These are phyloP conservation scores for Amblyornis subalaris DNA, from an alignment of 2,113 vertebrate species.

Conservation along the genomic window DNA sequence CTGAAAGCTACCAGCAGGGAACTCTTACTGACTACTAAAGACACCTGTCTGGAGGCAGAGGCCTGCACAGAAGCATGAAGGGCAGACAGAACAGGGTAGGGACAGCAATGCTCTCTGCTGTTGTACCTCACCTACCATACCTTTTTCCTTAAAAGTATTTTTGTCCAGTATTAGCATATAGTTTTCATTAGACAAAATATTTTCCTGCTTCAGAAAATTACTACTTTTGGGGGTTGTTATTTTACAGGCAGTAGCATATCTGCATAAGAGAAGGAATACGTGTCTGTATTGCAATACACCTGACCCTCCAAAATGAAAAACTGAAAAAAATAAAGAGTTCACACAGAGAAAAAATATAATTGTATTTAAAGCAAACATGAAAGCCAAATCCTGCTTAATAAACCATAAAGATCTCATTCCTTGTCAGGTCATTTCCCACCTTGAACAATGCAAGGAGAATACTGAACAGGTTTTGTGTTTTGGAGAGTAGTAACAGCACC, in stretches of 20 bases:
- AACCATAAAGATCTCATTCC: background rate
- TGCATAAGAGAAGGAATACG: background rate
- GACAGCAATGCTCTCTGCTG: background rate
- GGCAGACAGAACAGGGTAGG: background rate
- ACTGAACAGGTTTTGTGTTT: background rate
- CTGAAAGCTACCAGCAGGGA: slow-evolving; percentile 63
- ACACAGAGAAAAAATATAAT: background rate
- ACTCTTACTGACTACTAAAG: background rate
- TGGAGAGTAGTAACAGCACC: background rate
- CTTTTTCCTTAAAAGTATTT: background rate
- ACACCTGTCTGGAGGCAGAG: slow-evolving; percentile 15
- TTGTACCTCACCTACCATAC: background rate
- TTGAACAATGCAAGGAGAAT: background rate
- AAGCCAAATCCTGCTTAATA: background rate
- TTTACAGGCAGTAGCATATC: background rate
- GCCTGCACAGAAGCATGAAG: background rate
- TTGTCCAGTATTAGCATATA: background rate
- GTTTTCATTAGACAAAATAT: background rate
- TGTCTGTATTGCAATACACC: background rate
- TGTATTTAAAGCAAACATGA: background rate
- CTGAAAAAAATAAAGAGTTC: background rate
- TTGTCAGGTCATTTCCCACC: background rate
- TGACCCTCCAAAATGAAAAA: background rate
- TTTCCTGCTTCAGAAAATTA: background rate
- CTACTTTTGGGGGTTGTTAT: background rate